A percentile compares a stretch with the other conserved stretches of the same genome.
Conservation (phyloP, 2,797 vertebrate genomes). For the Karalla daura region DNA sequence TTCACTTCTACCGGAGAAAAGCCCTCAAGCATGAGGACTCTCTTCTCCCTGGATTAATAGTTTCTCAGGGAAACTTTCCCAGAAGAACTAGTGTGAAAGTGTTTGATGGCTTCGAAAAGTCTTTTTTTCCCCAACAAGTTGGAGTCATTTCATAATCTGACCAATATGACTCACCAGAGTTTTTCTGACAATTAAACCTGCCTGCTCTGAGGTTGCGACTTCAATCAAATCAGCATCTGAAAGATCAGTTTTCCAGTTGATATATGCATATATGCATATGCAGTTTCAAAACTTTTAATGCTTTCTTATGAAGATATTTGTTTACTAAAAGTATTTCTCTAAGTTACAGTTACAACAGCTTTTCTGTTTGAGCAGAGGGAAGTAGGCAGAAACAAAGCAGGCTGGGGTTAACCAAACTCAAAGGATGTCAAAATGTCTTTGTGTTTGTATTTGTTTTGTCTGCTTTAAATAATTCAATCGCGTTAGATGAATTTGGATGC, state of each 20-base stretch:
- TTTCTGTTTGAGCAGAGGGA: background rate
- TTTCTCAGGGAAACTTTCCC: background rate
- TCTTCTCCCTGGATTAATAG: background rate
- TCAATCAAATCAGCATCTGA: background rate
- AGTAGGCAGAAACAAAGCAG: background rate
- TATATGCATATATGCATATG: no score
- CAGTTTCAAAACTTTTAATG: no score
- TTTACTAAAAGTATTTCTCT: no score
- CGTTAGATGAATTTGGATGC: slow-evolving; percentile 21
- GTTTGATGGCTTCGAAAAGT: background rate
- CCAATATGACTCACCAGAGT: no score
- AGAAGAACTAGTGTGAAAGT: background rate
- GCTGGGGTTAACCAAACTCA: background rate
- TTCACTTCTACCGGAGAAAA: background rate
- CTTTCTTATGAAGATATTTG: no score
- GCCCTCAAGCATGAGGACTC: background rate
- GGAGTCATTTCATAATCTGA: background rate
- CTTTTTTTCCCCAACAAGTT: background rate
- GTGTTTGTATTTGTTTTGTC: slow-evolving; percentile 8
- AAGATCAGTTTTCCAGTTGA: background rate
- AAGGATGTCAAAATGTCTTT: background rate
- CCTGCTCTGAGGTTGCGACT: no score
- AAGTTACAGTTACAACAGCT: no score
- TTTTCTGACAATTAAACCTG: no score
- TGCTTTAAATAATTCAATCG: slow-evolving; percentile 27